Evolutionary conservation across 2,113 vertebrate genomes (phyloP).

Genomic region (Tragelaphus scriptus): DNA sequence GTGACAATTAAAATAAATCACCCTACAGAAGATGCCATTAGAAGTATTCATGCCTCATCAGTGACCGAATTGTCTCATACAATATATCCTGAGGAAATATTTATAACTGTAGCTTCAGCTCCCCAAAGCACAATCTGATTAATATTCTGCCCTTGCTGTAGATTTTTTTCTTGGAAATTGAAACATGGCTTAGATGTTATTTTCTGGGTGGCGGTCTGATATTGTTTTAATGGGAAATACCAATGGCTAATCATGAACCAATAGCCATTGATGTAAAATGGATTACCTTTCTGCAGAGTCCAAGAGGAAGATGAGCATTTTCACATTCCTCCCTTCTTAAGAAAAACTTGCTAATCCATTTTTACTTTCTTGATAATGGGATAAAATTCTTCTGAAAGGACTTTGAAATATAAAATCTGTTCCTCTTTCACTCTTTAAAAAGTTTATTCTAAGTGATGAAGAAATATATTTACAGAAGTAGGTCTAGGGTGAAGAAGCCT

Average conservation of each 20-base stretch:
- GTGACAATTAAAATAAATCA: slow-evolving; percentile 97
- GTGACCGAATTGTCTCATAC: slow-evolving; percentile 88
- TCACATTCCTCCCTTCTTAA: not conserved
- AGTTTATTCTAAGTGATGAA: not conserved
- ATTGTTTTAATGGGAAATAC: slow-evolving; percentile 56
- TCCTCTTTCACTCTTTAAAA: not conserved
- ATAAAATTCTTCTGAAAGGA: not conserved
- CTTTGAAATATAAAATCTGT: not conserved
- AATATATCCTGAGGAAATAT: slow-evolving; percentile 84
- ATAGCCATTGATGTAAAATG: slow-evolving; percentile 20
- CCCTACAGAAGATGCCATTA: slow-evolving; percentile 85
- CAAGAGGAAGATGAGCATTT: not conserved
- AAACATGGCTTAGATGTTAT: slow-evolving; percentile 34
- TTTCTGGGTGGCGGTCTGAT: slow-evolving; percentile 59
- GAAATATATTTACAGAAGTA: not conserved
- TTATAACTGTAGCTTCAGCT: slow-evolving; percentile 44
- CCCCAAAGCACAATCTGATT: slow-evolving; percentile 58
- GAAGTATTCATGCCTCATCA: slow-evolving; percentile 92
- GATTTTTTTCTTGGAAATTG: slow-evolving; percentile 43
- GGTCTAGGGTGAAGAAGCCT: not conserved
- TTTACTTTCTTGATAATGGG: not conserved
- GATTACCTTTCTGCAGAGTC: not conserved
- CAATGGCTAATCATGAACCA: slow-evolving; percentile 43
- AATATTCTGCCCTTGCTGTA: slow-evolving; percentile 39
- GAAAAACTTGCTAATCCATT: not conserved